phyloP scores from a whole-genome alignment of 2,888 invertebrate genomes.

The Scaptomyza cyrtandrae region DNA sequence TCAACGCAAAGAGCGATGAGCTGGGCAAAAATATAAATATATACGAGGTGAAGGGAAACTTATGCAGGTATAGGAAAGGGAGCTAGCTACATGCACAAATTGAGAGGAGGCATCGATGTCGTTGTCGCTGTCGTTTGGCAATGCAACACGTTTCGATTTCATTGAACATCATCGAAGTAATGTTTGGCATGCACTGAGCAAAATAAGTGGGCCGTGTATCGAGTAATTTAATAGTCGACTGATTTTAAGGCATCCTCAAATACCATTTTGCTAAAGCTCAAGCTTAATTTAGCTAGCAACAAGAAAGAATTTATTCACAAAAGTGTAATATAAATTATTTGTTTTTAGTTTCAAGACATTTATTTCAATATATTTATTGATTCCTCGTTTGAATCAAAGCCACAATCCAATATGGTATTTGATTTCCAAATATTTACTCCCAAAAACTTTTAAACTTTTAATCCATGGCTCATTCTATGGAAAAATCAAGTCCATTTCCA shows the following conservation, averaged over 20 bases:
- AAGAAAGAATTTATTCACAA: no score
- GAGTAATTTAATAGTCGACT: conserved; percentile 8
- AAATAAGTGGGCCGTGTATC: conserved; percentile 24
- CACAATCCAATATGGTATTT: not conserved
- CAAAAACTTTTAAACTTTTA: conserved; percentile 1
- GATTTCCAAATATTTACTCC: not conserved
- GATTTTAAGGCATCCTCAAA: not conserved
- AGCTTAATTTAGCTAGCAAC: no score
- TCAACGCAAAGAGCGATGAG: conserved; percentile 62
- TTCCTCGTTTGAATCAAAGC: not conserved
- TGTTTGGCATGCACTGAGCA: conserved; percentile 51
- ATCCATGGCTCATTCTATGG: not conserved
- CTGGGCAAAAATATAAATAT: not conserved
- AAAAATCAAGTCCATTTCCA: conserved; percentile 21
- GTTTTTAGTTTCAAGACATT: not conserved
- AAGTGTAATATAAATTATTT: not conserved
- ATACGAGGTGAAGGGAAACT: no score
- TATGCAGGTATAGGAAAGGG: no score
- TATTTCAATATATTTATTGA: not conserved
- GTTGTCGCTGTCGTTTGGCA: conserved; percentile 18
- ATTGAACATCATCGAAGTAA: conserved; percentile 51
- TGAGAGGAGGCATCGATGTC: conserved; percentile 1
- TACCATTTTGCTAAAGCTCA: no score
- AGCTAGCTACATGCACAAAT: no score
- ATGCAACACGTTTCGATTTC: conserved; percentile 65